Percentiles rank a stretch among this genome's conserved stretches.
phyloP scores from a whole-genome alignment of 2,113 vertebrate genomes.

The Hippolais icterina region DNA sequence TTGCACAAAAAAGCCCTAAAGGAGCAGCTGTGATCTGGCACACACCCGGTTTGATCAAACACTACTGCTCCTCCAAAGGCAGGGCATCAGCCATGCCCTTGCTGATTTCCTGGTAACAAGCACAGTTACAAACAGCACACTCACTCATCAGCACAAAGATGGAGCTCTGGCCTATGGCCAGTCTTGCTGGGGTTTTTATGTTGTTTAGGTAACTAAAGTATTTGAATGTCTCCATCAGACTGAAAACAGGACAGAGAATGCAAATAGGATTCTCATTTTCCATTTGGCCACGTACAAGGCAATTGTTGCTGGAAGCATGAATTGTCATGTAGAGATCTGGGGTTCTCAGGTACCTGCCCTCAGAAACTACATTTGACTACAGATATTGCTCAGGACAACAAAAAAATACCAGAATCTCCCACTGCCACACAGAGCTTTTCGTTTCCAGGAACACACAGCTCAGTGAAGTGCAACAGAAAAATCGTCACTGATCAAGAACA shows the following conservation, averaged over 20 bases:
- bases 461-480: neutral
- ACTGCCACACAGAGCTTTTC: neutral
- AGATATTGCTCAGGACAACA: neutral
- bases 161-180: neutral
- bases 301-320: neutral
- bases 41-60: neutral
- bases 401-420: neutral
- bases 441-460: neutral
- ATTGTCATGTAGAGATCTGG: neutral
- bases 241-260: neutral
- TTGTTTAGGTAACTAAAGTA: neutral
- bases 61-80: neutral
- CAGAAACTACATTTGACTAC: neutral
- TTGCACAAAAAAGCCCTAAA: neutral
- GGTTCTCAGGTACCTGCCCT: neutral
- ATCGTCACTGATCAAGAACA: neutral
- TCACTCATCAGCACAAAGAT: neutral
- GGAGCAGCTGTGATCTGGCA: neutral
- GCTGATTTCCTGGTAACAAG: neutral
- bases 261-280: neutral
- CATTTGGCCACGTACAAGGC: neutral
- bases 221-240: neutral
- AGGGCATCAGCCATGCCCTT: accelerated
- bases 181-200: neutral
- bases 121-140: neutral